Evolutionary conservation across 2,888 invertebrate species (phyloP), one percentile per base, ranked within the genome.

Genomic region (Argyresthia goedartella): DNA sequence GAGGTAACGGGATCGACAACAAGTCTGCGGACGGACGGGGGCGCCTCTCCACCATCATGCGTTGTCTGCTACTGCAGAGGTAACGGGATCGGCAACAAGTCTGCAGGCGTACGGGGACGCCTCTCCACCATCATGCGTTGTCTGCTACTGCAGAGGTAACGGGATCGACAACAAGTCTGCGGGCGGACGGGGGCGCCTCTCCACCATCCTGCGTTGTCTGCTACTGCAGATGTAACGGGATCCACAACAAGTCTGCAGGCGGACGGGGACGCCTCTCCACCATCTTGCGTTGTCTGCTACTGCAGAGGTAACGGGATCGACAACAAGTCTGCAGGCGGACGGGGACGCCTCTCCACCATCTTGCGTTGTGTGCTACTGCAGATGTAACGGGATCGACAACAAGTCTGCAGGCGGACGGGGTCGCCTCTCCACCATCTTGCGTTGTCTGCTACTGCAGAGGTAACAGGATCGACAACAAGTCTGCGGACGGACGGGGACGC

Each of bases 1-100:
- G n/a, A n/a, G n/a, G n/a, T n/a, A n/a, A n/a, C n/a, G n/a, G 96
- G 93, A 95, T 98, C 51, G 94, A 95, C 65, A 93, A 94, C 70
- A 95, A 94, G 69, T 91, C 89, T 58, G 81, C 90, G 39, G 92
- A 93, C 45, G 95, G 95, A 0, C 90, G 91, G 59, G 91, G 94
- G 64, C 88, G 98, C 1, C 84, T 98, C n/a, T 91, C 93, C 66
- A 92, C 94, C 0, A 87, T 98, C 0, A 92, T 96, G 79, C 95
- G 95, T 54, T 91, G 93, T 6, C 67, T 99, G 1, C 90, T 99
- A 87, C 81, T 99, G 55, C 89, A 98, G 0, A 88, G 99, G 45
- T 39, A n/a, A 9, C 2, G 2, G 4, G 4, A 8, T 11, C 39
- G n/a, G 8, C 39, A 11, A n/a, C 8, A 39, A 9, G 36, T 36